Evolutionary conservation across 2,113 vertebrate species (phyloP), one percentile per base, ranked within the genome.

Genomic region (Ursus arctos): DNA sequence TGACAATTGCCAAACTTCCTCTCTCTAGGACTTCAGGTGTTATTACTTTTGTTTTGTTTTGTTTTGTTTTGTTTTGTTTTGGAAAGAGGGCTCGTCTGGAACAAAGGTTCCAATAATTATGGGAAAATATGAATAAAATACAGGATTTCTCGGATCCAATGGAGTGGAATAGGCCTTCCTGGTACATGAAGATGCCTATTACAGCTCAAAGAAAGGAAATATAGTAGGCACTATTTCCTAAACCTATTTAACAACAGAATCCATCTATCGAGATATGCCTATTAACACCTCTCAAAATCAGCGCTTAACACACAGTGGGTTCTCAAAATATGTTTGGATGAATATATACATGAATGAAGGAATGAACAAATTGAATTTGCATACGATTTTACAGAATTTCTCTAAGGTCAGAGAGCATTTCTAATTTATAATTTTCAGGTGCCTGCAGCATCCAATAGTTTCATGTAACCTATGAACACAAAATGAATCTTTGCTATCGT

Each of bases 341-440:
- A 82, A 43, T 81, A 49, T 65, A 76, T 51, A 59, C 95, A 59
- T 87, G 26, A 72, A 72, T 26, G 21, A 85, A 71, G 71, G n/a
- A 59, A 49, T 72, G 40, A 77, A 85, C 47, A 95, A 71, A 49
- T 0, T 84, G 31, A 86, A 12, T 86, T 85, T 81, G 65, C 69
- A 91, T 28, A 67, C 6, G 24, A 40, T 63, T 79, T 94, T 40
- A 67, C n/a, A 31, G 53, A 59, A 49, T 33, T 96, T 93, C n/a
- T 72, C n/a, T 83, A 77, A 69, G 1, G 9, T 71, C 4, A 74
- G 80, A 88, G 22, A 92, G 6, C 49, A 59, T 63, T 92, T 90
- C 33, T 95, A 69, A 96, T 36, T 61, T 51, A 10, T 79, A 11
- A 6, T 91, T 93, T 91, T 94, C n/a, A 81, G 40, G 71, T 74